Evolutionary conservation across 2,888 invertebrate species (phyloP), one percentile per base, ranked within the genome.

Genomic region (Ormyrus nitidulus): DNA sequence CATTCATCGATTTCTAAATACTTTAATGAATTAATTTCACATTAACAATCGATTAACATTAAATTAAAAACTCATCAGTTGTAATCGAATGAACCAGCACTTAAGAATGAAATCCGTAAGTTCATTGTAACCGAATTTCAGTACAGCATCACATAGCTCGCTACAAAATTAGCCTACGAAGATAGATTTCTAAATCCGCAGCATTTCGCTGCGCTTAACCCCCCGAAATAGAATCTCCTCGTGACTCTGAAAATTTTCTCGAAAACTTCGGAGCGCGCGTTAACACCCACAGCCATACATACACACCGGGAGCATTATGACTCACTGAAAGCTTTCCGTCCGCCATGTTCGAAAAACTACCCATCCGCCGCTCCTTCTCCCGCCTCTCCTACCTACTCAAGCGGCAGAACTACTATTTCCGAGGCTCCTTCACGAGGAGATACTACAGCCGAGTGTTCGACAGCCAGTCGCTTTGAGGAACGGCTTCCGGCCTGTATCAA

Each of bases 171-270:
- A 81, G 81, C 74, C 46, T 66, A 68, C 79, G 13, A 77, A 82
- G 71, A 79, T 77, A 70, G 70, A 80, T 71, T 79, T 77, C 82
- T 82, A 82, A 82, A 77, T 82, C 56, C 53, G 77, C 73, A 59
- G 56, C 76, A 72, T 65, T 65, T 59, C 62, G 53, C 6, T 65
- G 59, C 61, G 73, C 73, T 71, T 74, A 48, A 0, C 34, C 54
- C 54, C 69, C 56, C 65, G 46, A 77, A 79, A 79, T 81, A 81
- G 77, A 77, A 53, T 34, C 34, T 34, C 53, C 76, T 79, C 69
- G 79, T 74, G 81, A 77, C 72, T 81, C 62, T n/a, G 9, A 70
- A 79, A 81, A 70, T 65, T 70, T 77, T 61, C 77, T 65, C 11
- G 72, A 75, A 64, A 78, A 58, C 13, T 65, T 34, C 76, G 72